Conservation (phyloP, 2,888 invertebrate species). For the Drosophila affinis region DNA sequence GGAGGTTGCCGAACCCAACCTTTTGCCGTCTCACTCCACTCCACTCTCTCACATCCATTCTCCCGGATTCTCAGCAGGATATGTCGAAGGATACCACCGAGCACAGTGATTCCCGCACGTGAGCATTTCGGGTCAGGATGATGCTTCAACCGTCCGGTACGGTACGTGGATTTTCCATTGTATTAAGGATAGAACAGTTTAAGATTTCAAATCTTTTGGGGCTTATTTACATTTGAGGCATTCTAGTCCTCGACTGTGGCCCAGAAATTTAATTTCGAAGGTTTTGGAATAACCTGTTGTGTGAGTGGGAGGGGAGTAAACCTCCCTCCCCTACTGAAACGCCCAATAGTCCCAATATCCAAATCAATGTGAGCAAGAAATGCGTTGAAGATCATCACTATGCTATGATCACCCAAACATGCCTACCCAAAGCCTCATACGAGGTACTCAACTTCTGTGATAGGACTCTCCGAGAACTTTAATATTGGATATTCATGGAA, state of each 20-base stretch:
- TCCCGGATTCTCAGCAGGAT: conserved; percentile 15
- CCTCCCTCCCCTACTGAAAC: no score
- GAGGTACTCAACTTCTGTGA: no score
- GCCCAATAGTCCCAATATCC: no score
- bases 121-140: conserved; percentile 7
- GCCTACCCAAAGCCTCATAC: no score
- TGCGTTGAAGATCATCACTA: no score
- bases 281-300: not conserved
- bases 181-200: not conserved
- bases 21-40: conserved; percentile 4
- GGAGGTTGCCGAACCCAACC: conserved; percentile 16
- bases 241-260: no score
- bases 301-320: no score
- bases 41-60: no score
- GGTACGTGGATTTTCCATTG: not conserved
- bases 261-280: not conserved
- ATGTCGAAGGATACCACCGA: not conserved
- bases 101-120: conserved; percentile 12
- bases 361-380: no score
- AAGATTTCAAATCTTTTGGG: conserved; percentile 9
- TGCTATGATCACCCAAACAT: no score
- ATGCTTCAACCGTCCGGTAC: not conserved
- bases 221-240: conserved; percentile 4
- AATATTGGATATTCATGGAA: conserved; percentile 26
- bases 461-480: not conserved